phyloP scores from a whole-genome alignment of 2,888 invertebrate species.

The Notodonta dromedarius region DNA sequence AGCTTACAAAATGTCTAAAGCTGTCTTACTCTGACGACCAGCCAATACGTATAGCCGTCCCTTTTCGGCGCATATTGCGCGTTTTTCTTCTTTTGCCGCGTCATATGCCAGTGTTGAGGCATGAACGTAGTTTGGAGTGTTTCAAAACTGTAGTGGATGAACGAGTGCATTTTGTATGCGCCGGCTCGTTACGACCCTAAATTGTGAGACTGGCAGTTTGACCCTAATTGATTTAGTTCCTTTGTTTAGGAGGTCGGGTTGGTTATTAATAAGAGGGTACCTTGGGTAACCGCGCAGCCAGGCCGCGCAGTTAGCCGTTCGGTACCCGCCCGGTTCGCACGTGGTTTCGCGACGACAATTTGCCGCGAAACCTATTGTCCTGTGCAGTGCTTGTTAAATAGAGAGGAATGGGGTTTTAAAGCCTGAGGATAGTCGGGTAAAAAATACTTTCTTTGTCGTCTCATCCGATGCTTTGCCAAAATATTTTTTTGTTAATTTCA shows the following conservation, averaged over 20 bases:
- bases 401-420: slow-evolving; percentile 55
- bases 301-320: slow-evolving; percentile 70
- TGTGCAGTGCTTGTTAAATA: slow-evolving; percentile 58
- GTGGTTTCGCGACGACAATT: slow-evolving; percentile 61
- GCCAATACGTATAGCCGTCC: slow-evolving; percentile 71
- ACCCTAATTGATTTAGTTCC: slow-evolving; percentile 74
- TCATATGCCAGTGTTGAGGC: slow-evolving; percentile 76
- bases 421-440: slow-evolving; percentile 46
- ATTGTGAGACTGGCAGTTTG: slow-evolving; percentile 49
- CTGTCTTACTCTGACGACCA: slow-evolving; percentile 67
- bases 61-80: slow-evolving; percentile 78
- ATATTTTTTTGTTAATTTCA: not conserved
- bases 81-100: slow-evolving; percentile 84
- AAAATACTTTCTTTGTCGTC: slow-evolving; percentile 24
- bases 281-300: slow-evolving; percentile 73
- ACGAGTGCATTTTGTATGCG: slow-evolving; percentile 49
- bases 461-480: slow-evolving; percentile 13
- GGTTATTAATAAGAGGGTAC: slow-evolving; percentile 71
- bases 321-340: slow-evolving; percentile 67
- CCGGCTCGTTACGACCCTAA: slow-evolving; percentile 36
- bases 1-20: slow-evolving; percentile 81
- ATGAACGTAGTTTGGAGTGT: slow-evolving; percentile 65
- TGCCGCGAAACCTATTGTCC: slow-evolving; percentile 66
- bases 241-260: slow-evolving; percentile 75
- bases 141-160: slow-evolving; percentile 59